Evolutionary conservation across 2,113 vertebrate genomes (phyloP).

Genomic region (Labeo rohita): DNA sequence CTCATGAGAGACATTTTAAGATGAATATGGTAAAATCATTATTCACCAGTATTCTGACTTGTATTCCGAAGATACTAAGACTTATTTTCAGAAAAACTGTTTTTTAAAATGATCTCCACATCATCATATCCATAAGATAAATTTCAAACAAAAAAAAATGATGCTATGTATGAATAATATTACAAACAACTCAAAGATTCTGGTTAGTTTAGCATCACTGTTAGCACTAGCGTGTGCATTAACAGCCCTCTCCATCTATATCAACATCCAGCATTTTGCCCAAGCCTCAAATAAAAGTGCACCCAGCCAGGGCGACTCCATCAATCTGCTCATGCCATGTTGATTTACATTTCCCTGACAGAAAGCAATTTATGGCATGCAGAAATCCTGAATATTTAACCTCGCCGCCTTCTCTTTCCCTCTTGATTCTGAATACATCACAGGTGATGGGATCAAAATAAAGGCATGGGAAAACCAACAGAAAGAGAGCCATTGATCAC

Average conservation of each 20-base stretch:
- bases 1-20: not conserved
- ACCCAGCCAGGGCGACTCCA: conserved; percentile 66
- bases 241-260: conserved; percentile 42
- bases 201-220: conserved; percentile 50
- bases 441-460: conserved; percentile 38
- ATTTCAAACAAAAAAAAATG: too few species aligned
- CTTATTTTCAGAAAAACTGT: too few species aligned
- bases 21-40: not conserved
- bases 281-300: conserved; percentile 66
- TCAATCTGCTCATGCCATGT: conserved; percentile 69
- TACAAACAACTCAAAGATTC: conserved; percentile 8
- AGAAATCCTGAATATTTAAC: conserved; percentile 65
- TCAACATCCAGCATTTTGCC: conserved; percentile 56
- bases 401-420: conserved; percentile 44
- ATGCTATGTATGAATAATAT: not conserved
- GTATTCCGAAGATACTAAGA: not conserved
- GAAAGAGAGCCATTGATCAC: conserved; percentile 9
- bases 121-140: too few species aligned
- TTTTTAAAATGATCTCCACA: too few species aligned
- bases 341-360: conserved; percentile 76
- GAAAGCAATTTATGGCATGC: conserved; percentile 70
- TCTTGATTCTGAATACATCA: conserved; percentile 60
- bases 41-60: not conserved
- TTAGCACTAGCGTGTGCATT: not conserved
- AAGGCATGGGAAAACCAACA: not conserved